Conservation (phyloP, 2,797 vertebrate genomes). For the Nyctalus aviator region DNA sequence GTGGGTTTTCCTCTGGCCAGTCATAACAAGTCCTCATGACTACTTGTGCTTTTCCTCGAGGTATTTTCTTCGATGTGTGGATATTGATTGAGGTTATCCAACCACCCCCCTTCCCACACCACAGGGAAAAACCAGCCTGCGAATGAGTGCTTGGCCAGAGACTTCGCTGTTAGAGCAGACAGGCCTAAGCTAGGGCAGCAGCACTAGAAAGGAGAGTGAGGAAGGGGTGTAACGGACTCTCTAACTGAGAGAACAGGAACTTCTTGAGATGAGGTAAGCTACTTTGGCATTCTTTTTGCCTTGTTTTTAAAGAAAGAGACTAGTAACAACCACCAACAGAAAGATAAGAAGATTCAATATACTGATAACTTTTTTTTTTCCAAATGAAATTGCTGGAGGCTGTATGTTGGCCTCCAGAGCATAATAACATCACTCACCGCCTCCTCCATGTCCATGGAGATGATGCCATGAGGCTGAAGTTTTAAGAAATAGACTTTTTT, state of each 20-base stretch:
- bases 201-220: background rate
- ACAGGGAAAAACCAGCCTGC: background rate
- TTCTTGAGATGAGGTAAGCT: constrained; percentile 34
- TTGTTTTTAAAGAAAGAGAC: constrained; percentile 47
- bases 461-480: background rate
- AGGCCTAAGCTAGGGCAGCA: background rate
- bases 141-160: background rate
- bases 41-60: background rate
- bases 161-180: background rate
- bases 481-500: background rate
- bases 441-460: background rate
- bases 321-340: background rate
- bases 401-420: background rate
- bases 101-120: background rate
- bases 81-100: background rate
- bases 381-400: background rate
- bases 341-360: background rate
- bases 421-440: rapidly evolving
- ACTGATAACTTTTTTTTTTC: background rate
- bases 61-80: background rate
- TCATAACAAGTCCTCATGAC: background rate
- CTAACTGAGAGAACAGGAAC: background rate
- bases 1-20: background rate
- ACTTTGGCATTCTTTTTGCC: background rate
- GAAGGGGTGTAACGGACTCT: background rate